Conservation (phyloP, 2,113 vertebrate species). For the Solea senegalensis region DNA sequence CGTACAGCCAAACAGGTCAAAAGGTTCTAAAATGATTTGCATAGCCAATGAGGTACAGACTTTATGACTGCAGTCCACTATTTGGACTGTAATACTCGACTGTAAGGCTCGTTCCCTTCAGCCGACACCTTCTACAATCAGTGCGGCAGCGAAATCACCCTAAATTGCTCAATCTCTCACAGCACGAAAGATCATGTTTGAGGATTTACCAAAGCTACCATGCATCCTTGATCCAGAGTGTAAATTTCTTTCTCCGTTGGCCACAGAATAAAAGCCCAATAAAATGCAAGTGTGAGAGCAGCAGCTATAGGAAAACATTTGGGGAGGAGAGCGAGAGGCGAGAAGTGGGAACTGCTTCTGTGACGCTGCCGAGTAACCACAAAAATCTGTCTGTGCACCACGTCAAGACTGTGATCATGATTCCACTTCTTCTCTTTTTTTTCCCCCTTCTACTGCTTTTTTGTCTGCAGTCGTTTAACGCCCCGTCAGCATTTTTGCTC, state of each 20-base stretch:
- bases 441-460: slow-evolving; percentile 35
- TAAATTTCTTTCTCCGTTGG: slow-evolving; percentile 41
- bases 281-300: slow-evolving; percentile 63
- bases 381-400: slow-evolving; percentile 78
- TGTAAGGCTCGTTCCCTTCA: slow-evolving; percentile 23
- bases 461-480: slow-evolving; percentile 73
- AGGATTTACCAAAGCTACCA: slow-evolving; percentile 19
- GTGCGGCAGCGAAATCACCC: slow-evolving; percentile 8
- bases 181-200: slow-evolving; percentile 16
- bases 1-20: slow-evolving; percentile 92
- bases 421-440: slow-evolving; percentile 58
- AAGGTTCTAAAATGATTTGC: slow-evolving; percentile 95
- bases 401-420: slow-evolving; percentile 74
- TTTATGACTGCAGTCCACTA: slow-evolving; percentile 69
- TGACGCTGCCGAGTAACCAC: slow-evolving; percentile 73
- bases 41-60: slow-evolving; percentile 88
- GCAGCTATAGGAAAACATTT: slow-evolving; percentile 70
- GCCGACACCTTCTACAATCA: slow-evolving; percentile 7
- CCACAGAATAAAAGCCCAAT: slow-evolving; percentile 47
- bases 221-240: slow-evolving; percentile 17
- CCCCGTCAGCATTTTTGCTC: slow-evolving; percentile 74
- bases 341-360: slow-evolving; percentile 69
- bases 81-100: slow-evolving; percentile 21
- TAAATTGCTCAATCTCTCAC: slow-evolving; percentile 13
- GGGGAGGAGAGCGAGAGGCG: slow-evolving; percentile 62